Base-by-base conservation (phyloP, 2,888 invertebrate species). In the Microchrysa polita region DNA sequence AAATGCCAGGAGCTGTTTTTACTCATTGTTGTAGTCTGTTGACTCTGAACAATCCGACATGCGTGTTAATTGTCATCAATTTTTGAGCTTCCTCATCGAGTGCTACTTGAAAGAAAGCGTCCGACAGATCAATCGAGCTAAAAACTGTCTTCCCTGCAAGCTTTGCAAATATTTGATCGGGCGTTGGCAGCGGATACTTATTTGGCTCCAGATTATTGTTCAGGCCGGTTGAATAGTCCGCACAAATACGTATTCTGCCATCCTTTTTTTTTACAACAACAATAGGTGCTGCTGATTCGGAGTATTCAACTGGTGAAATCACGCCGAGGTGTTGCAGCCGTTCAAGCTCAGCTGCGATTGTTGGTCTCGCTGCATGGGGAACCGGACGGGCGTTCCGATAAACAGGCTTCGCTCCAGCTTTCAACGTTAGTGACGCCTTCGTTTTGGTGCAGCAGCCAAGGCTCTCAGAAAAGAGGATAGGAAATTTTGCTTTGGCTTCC, bases 401-500 rank as follows among this genome's bases (percentile, higher is more conserved):
- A 20, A 22, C 16, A 2, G 18, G 65, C 14, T 65, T 65, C 5
- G 42, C 42, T 16, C 65, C 65, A 16, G 22, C 20, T 5, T 65
- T 65, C 4, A 65, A 20, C 22, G 44, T 40, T 2, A 65, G 27
- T 34, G 27, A 34, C 7, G 27, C 27, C 27, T 34, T 34, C 7
- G 27, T 34, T 34, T 34, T 34, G 10, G 57, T 72, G 14, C 60
- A 60, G 27, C 48, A 72, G 34, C 72, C 72, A 18, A 72, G 9
- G 1, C 59, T 23, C 10, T 59, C 60, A 9, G 42, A 59, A 48
- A 72, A 72, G 2, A 61, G 42, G 22, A 23, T 10, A 14, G 60
- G 72, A 55, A 72, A 72, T 7, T 60, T 59, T 34, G 60, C 57
- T 40, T 60, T 72, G 42, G 23, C 2, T 72, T 60, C 72, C 14